Base-by-base conservation (phyloP, 2,113 vertebrate genomes). In the Neogale vison region DNA sequence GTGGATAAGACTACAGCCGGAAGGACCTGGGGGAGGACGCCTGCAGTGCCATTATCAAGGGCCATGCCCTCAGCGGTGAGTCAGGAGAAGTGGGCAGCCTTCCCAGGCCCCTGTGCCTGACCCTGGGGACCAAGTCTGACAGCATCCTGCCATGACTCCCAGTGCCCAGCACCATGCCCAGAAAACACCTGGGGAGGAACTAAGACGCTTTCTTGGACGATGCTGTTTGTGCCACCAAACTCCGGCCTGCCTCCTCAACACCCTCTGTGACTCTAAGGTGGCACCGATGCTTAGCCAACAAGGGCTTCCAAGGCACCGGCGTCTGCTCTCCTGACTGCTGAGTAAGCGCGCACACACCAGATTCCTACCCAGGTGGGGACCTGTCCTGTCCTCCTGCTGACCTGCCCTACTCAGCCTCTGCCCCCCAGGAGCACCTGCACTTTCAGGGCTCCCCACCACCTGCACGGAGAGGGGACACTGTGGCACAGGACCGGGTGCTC, bases 211-310 rank as follows among this genome's bases (percentile, higher is more conserved):
- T 61, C 63, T 12, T 6, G 17, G 84, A 42, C 26, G 13, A 8
- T 3, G 20, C 8, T 34, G 29, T 17, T n/a, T 50, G 45, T 42
- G 77, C 65, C 71, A 24, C 20, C 3, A 23, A 67, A 29, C 36
- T 50, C 52, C 39, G 57, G 50, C 14, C 24, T 61, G 63, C 42
- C 71, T 31, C 23, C 23, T 23, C 1, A 36, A n/a, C 2, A 6
- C 24, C 2, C 61, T 26, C 12, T 3, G 17, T 34, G 61, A 15
- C 7, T 26, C 2, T 18, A 12, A 7, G 1, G 12, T 0, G 17
- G 77, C 8, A 18, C 12, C 7, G 0, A 12, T 4, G 3, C 18
- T 18, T 20, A 4, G 65, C 71, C 14, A n/a, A 17, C 17, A 9
- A 57, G 50, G 36, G 59, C 87, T 39, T 11, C 14, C 17, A 6